Evolutionary conservation across 1,140 invertebrate genomes (phyloP).

Genomic region (Caenorhabditis brenneri): DNA sequence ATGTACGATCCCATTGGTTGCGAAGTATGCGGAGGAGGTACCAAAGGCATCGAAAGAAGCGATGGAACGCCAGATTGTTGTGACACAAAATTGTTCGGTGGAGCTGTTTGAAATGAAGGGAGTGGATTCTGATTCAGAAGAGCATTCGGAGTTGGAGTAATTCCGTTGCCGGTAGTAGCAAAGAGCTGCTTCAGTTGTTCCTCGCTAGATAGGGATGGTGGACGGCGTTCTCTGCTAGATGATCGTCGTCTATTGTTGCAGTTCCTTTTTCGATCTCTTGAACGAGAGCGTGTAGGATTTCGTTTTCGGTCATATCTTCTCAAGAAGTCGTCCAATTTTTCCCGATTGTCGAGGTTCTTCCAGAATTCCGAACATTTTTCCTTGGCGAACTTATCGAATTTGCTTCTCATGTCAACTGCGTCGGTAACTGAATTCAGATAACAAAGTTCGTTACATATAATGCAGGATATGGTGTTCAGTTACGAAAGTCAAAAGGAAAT

Average conservation of each 20-base stretch:
- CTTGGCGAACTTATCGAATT: background rate
- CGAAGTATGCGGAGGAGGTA: background rate
- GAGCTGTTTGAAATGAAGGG: background rate
- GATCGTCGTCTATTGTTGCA: background rate
- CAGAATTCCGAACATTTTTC: background rate
- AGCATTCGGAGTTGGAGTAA: background rate
- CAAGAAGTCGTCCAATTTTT: background rate
- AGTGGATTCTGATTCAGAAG: background rate
- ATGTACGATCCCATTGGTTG: background rate
- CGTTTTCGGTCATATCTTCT: background rate
- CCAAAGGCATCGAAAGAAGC: background rate
- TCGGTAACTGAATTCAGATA: slow-evolving; percentile 1
- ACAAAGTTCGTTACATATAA: background rate
- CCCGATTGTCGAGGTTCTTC: background rate
- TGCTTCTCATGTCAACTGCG: background rate
- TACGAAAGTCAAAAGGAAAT: background rate
- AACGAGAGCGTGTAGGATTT: background rate
- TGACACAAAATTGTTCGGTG: background rate
- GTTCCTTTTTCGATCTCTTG: background rate
- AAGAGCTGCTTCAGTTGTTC: background rate
- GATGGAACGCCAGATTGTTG: background rate
- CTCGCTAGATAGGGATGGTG: background rate
- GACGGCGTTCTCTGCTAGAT: background rate
- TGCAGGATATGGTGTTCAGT: no score
- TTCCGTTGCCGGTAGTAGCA: background rate